A percentile compares a stretch with the other conserved stretches of the same genome.
phyloP scores from a whole-genome alignment of 2,797 vertebrate genomes.

The Bovichtus variegatus region DNA sequence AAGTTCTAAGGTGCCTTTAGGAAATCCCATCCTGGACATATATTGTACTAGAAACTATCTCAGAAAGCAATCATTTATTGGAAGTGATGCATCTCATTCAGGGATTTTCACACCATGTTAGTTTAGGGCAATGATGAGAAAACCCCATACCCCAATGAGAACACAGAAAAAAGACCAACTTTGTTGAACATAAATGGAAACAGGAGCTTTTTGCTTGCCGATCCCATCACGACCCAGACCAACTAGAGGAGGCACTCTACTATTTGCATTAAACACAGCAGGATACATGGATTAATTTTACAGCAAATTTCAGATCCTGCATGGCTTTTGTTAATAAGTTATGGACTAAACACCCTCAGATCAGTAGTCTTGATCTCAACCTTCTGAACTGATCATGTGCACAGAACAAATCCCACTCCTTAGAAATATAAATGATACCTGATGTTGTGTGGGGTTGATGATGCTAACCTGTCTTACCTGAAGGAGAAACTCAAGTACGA shows the following conservation, averaged over 20 bases:
- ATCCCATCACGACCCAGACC: conserved; percentile 50
- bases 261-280: conserved; percentile 58
- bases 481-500: conserved; percentile 42
- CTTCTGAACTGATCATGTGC: background rate
- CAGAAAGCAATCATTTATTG: conserved; percentile 50
- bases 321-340: conserved; percentile 60
- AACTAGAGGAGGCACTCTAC: conserved; percentile 68
- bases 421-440: conserved; percentile 21
- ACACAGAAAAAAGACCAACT: conserved; percentile 23
- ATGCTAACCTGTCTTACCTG: conserved; percentile 31
- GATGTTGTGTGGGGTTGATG: conserved; percentile 18
- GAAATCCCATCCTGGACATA: conserved; percentile 68
- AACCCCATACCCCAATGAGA: conserved; percentile 25
- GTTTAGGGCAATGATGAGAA: conserved; percentile 36
- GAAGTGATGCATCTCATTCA: conserved; percentile 50
- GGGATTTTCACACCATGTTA: conserved; percentile 44
- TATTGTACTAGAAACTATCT: conserved; percentile 36
- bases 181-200: conserved; percentile 44
- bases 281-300: conserved; percentile 46
- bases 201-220: conserved; percentile 33
- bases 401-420: background rate
- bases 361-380: conserved; percentile 17
- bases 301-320: conserved; percentile 13
- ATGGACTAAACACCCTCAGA: conserved; percentile 32
- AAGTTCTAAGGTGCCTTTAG: conserved; percentile 68